These are phyloP conservation scores for Fabriciana adippe DNA, from an alignment of 2,888 invertebrate species.

Conservation along the genomic window DNA sequence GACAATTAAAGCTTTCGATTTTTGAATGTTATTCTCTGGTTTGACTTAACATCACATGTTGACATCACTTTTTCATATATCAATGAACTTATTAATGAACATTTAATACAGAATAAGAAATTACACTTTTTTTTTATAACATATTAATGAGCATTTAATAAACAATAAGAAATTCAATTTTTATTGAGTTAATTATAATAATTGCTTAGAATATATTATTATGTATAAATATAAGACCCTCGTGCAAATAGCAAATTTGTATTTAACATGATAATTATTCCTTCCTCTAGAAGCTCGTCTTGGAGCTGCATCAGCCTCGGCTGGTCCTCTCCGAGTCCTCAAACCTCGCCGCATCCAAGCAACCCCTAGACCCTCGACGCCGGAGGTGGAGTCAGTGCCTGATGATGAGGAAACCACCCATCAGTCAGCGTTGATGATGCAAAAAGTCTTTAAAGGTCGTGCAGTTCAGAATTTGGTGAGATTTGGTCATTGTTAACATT, in stretches of 20 bases:
- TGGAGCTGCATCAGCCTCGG: slow-evolving; percentile 53
- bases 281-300: slow-evolving; percentile 61
- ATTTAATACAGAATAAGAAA: too few relatives aligned
- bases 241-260: background rate
- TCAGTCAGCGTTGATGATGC: slow-evolving; percentile 83
- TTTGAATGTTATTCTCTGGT: too few relatives aligned
- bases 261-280: background rate
- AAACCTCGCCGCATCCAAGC: slow-evolving; percentile 50
- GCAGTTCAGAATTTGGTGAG: slow-evolving; percentile 87
- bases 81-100: too few relatives aligned
- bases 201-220: too few relatives aligned
- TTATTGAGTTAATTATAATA: too few relatives aligned
- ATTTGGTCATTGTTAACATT: background rate
- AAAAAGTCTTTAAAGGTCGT: slow-evolving; percentile 86
- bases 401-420: slow-evolving; percentile 55
- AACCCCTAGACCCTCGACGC: slow-evolving; percentile 58
- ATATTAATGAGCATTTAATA: too few relatives aligned
- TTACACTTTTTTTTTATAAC: too few relatives aligned
- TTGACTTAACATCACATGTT: too few relatives aligned
- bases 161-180: too few relatives aligned
- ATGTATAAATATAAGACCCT: too few relatives aligned
- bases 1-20: too few relatives aligned
- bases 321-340: slow-evolving; percentile 62
- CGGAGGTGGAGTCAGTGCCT: slow-evolving; percentile 56
- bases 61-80: too few relatives aligned